Percentiles rank a stretch among this genome's conserved stretches.
phyloP scores from a whole-genome alignment of 2,113 vertebrate species.

The Anser cygnoides region DNA sequence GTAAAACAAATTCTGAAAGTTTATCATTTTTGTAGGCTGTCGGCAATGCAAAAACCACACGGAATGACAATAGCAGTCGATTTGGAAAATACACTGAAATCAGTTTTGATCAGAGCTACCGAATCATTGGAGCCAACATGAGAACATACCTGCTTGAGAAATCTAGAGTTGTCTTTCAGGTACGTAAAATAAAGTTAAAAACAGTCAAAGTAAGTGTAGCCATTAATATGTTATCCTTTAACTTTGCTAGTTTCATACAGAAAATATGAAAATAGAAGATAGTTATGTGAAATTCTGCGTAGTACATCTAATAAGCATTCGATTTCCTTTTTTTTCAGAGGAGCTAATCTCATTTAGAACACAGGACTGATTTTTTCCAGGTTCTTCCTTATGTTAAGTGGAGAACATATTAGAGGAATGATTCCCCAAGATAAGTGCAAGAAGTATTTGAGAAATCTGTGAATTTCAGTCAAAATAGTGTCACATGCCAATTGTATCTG shows the following conservation, averaged over 20 bases:
- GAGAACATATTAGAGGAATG: not conserved
- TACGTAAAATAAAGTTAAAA: conserved; percentile 50
- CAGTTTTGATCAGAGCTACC: conserved; percentile 88
- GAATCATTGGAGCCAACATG: conserved; percentile 97
- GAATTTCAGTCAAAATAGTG: not conserved
- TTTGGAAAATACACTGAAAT: conserved; percentile 99
- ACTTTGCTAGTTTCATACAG: not conserved
- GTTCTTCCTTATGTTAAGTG: not conserved
- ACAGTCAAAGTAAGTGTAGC: not conserved
- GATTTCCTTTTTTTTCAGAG: not conserved
- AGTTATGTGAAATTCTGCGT: not conserved
- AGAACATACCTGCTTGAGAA: conserved; percentile 97
- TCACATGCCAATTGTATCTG: not conserved
- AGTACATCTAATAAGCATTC: not conserved
- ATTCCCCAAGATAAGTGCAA: not conserved
- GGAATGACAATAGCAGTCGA: conserved; percentile 97
- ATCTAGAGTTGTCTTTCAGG: conserved; percentile 97
- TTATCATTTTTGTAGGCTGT: conserved; percentile 80
- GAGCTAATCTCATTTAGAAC: not conserved
- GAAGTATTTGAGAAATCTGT: not conserved
- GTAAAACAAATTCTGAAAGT: not conserved
- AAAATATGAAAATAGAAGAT: not conserved
- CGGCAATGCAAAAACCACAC: conserved; percentile 96
- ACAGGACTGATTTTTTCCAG: not conserved
- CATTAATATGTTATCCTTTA: not conserved